Percentiles rank a stretch among this genome's conserved stretches.
Conservation (phyloP, 2,113 vertebrate genomes). For the Corydoras sp. region DNA sequence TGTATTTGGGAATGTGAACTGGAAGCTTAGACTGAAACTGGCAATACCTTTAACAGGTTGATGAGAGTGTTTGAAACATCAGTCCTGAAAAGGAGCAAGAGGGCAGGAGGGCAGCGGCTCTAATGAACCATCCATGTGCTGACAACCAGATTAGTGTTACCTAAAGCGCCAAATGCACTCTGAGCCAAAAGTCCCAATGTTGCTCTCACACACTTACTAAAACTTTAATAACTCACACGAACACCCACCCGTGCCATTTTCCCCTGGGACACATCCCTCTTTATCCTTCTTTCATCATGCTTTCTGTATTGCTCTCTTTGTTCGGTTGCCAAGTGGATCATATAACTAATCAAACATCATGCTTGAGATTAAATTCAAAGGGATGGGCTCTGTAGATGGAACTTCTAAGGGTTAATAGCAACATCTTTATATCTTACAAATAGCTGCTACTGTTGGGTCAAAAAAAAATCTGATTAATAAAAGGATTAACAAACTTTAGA, state of each 20-base stretch:
- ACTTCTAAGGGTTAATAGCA: neutral
- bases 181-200: conserved; percentile 57
- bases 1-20: neutral
- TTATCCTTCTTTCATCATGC: conserved; percentile 22
- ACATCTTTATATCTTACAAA: neutral
- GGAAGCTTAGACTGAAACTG: neutral
- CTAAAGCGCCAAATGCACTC: conserved; percentile 58
- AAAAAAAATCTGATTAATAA: too few species aligned
- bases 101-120: conserved; percentile 22
- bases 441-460: neutral
- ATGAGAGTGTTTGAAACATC: neutral
- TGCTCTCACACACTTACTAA: conserved; percentile 53
- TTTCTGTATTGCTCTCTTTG: conserved; percentile 1
- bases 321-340: neutral
- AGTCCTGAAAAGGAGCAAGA: conserved; percentile 5
- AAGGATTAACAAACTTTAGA: neutral
- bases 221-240: conserved; percentile 56
- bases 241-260: conserved; percentile 42
- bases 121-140: conserved; percentile 39
- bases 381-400: neutral
- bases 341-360: neutral
- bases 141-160: conserved; percentile 61
- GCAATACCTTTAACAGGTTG: neutral
- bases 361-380: neutral
- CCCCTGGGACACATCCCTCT: conserved; percentile 41